Conservation (phyloP, 2,888 invertebrate genomes). For the Orchestes rusci region DNA sequence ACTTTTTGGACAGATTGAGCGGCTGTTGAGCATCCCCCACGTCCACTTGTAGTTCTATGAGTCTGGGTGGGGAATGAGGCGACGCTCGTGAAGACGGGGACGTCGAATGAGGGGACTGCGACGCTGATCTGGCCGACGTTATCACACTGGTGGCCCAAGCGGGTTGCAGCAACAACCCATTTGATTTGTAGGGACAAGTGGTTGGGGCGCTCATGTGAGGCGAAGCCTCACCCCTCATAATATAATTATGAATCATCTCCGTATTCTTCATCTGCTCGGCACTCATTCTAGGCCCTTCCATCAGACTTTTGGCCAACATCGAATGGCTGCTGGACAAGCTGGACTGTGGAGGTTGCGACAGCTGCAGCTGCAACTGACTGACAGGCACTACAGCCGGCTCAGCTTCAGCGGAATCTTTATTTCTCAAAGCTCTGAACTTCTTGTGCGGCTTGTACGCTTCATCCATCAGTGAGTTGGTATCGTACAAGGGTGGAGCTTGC, state of each 20-base stretch:
- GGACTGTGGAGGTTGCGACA: constrained; percentile 41
- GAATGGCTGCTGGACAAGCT: constrained; percentile 81
- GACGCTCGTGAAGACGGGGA: constrained; percentile 42
- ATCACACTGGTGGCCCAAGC: constrained; percentile 54
- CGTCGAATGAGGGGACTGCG: constrained; percentile 46
- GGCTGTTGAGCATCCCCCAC: constrained; percentile 77
- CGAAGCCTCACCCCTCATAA: constrained; percentile 63
- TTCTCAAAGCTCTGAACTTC: constrained; percentile 80
- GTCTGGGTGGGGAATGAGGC: constrained; percentile 42
- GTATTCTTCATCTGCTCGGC: constrained; percentile 88
- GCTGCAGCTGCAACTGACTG: constrained; percentile 30
- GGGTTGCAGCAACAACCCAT: constrained; percentile 37
- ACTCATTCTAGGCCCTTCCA: constrained; percentile 91
- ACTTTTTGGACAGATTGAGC: constrained; percentile 82
- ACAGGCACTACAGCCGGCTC: constrained; percentile 51
- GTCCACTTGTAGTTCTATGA: constrained; percentile 72
- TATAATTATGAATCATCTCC: constrained; percentile 87
- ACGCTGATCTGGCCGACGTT: constrained; percentile 45
- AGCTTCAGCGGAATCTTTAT: constrained; percentile 73
- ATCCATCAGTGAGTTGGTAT: constrained; percentile 86
- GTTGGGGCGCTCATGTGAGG: constrained; percentile 50
- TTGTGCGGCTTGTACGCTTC: constrained; percentile 94
- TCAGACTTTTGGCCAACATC: constrained; percentile 80
- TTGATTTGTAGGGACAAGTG: constrained; percentile 41
- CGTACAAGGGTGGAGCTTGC: constrained; percentile 86